Base-by-base conservation (phyloP, 2,797 vertebrate genomes). In the Odontamblyopus lacepedii region DNA sequence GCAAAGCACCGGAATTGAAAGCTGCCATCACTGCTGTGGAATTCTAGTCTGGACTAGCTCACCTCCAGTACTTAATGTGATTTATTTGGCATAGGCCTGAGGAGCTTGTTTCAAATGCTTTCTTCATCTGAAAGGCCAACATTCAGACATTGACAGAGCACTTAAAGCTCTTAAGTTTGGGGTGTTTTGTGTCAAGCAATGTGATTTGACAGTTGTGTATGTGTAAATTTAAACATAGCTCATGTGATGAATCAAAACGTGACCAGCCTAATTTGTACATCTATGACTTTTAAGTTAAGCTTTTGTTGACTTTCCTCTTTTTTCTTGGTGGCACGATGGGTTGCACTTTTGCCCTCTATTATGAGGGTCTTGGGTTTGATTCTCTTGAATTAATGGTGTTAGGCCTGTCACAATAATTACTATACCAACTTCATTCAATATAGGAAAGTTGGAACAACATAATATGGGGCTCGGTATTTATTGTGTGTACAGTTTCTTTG, bases 31-130 rank as follows among this genome's bases (percentile, higher is more conserved):
- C 74, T 26, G 26, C 75, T 72, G 78, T 73, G 83, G 87, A 85
- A 86, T 85, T 85, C 76, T 55, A 84, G 74, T 77, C 84, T 85
- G 77, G 72, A 65, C 72, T 84, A 84, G 75, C 72, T 91, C 83
- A 78, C 71, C 56, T 78, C 72, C 19, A 64, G 57, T 69, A 66
- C 75, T 69, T 65, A 59, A 76, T 66, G 55, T 75, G 83, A 78
- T 87, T 78, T 79, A 82, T 84, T 82, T 83, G 77, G 77, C 78
- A 71, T 73, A 85, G 82, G 81, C 66, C 84, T 84, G 77, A 53
- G 73, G 44, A 61, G 71, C 76, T 66, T 26, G 53, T 66, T 73
- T 68, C 63, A 77, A 74, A 76, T 76, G 61, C 63, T 80, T 76
- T 78, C 73, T 85, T 76, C 80, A 78, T 83, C 78, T 57, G 57